These are phyloP conservation scores for Petrophora chlorosata DNA, from an alignment of 2,888 invertebrate genomes.

Conservation along the genomic window DNA sequence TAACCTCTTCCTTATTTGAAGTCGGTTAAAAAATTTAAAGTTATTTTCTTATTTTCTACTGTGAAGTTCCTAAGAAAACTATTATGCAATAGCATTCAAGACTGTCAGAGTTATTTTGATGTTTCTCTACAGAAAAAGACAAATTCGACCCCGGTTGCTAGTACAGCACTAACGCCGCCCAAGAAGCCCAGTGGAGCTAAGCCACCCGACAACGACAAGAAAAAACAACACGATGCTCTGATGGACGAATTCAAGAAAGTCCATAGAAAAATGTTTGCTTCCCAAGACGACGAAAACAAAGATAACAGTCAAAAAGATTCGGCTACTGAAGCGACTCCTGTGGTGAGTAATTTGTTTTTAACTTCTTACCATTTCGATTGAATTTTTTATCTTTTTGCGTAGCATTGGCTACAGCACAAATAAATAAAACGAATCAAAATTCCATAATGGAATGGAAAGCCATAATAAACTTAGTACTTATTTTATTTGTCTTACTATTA, in stretches of 20 bases:
- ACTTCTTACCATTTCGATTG: too few relatives aligned
- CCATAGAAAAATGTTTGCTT: slow-evolving; percentile 93
- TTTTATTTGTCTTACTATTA: too few relatives aligned
- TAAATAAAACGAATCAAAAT: too few relatives aligned
- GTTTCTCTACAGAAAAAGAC: slow-evolving; percentile 63
- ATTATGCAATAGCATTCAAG: slow-evolving; percentile 3
- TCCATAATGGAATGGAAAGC: too few relatives aligned
- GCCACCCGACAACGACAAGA: slow-evolving; percentile 84
- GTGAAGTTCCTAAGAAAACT: too few relatives aligned
- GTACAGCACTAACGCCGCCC: slow-evolving; percentile 45
- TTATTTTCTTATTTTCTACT: too few relatives aligned
- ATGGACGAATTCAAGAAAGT: slow-evolving; percentile 96
- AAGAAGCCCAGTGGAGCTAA: slow-evolving; percentile 66
- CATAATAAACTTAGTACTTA: too few relatives aligned
- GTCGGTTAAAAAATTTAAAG: too few relatives aligned
- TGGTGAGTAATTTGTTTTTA: slow-evolving; percentile 23
- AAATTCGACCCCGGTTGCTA: slow-evolving; percentile 48
- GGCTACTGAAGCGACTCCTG: slow-evolving; percentile 16
- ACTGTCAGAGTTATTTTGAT: slow-evolving; percentile 3
- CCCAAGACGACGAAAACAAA: slow-evolving; percentile 51
- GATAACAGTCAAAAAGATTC: slow-evolving; percentile 15
- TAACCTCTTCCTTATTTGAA: too few relatives aligned
- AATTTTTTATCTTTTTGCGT: too few relatives aligned
- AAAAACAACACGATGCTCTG: slow-evolving; percentile 88
- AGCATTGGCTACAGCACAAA: too few relatives aligned